phyloP scores from a whole-genome alignment of 2,113 vertebrate species.

The Siniperca knerii region DNA sequence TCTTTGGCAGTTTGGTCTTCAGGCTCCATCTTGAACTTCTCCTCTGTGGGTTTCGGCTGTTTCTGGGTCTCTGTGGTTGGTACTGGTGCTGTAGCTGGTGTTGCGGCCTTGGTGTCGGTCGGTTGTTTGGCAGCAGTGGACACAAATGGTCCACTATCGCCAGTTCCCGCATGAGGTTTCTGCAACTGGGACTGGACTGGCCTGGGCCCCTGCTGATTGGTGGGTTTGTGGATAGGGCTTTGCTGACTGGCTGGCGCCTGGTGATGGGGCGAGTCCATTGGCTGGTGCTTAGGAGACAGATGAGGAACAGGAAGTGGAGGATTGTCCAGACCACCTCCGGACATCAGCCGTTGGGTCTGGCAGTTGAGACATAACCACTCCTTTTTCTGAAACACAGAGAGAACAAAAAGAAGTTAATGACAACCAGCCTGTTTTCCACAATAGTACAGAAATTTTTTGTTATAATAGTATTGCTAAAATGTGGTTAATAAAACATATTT shows the following conservation, averaged over 20 bases:
- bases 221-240: constrained; percentile 77
- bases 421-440: background rate
- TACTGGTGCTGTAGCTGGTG: constrained; percentile 39
- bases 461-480: background rate
- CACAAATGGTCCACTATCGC: constrained; percentile 57
- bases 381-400: constrained; percentile 90
- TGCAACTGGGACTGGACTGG: constrained; percentile 64
- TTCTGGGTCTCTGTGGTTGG: constrained; percentile 68
- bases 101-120: constrained; percentile 78
- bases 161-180: constrained; percentile 70
- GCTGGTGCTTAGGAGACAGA: constrained; percentile 87
- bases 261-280: constrained; percentile 85
- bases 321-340: constrained; percentile 91
- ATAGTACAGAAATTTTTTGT: background rate
- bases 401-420: constrained; percentile 3
- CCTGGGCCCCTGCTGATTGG: constrained; percentile 71
- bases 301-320: constrained; percentile 85
- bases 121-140: constrained; percentile 80
- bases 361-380: constrained; percentile 99
- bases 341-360: constrained; percentile 95
- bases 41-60: constrained; percentile 63
- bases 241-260: constrained; percentile 79
- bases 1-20: constrained; percentile 75
- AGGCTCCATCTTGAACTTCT: constrained; percentile 65
- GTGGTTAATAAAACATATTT: background rate